Evolutionary conservation across 2,797 vertebrate genomes (phyloP).

Genomic region (Aldrovandia affinis): DNA sequence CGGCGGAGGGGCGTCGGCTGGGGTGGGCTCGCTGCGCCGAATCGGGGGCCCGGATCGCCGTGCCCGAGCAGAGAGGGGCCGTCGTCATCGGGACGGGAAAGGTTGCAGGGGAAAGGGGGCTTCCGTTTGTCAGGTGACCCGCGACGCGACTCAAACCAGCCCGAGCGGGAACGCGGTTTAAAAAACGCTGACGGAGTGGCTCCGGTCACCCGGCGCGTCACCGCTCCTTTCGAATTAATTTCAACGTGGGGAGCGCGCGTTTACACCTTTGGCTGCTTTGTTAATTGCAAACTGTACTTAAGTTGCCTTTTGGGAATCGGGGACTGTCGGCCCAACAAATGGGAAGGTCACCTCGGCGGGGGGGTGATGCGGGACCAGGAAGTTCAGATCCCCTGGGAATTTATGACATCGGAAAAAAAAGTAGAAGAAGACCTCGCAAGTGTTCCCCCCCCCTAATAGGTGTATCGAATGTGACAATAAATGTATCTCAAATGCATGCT

Average conservation of each 20-base stretch:
- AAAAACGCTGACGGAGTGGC: not conserved
- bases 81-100: not conserved
- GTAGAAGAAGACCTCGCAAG: not conserved
- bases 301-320: not conserved
- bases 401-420: conserved; percentile 25
- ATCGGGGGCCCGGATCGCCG: not conserved
- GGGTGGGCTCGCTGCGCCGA: not conserved
- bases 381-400: conserved; percentile 36
- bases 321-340: conserved; percentile 10
- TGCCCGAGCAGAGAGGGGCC: not conserved
- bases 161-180: not conserved
- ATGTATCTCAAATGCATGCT: no score
- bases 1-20: conserved; percentile 4
- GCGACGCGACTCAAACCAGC: not conserved
- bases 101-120: not conserved
- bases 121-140: not conserved
- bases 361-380: conserved; percentile 25
- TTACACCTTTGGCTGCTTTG: not conserved
- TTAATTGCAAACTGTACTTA: not conserved
- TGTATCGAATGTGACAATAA: no score
- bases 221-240: not conserved
- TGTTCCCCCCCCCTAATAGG: not conserved
- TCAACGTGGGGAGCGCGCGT: not conserved
- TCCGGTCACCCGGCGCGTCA: no score
- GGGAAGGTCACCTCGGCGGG: conserved; percentile 15